A percentile compares a stretch with the other conserved stretches of the same genome.
phyloP scores from a whole-genome alignment of 1,140 invertebrate genomes.

The Ephestia elutella region DNA sequence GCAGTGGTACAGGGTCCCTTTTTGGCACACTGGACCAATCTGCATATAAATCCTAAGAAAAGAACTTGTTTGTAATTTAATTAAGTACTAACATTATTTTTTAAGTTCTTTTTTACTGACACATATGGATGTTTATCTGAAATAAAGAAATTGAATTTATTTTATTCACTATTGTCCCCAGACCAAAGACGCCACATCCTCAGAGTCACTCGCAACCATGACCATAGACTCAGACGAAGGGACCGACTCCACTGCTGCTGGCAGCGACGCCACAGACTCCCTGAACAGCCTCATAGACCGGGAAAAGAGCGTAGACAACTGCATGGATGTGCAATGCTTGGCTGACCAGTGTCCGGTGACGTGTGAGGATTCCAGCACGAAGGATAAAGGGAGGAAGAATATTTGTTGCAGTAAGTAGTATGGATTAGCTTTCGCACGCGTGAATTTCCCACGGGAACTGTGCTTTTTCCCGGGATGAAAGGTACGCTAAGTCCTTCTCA shows the following conservation, averaged over 20 bases:
- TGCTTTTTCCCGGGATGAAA: too few species aligned
- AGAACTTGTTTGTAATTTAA: too few species aligned
- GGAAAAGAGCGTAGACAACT: constrained; percentile 3
- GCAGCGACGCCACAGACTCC: constrained; percentile 1
- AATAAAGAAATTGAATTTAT: too few species aligned
- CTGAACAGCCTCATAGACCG: constrained; percentile 9
- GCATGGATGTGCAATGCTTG: constrained; percentile 6
- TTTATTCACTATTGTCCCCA: not conserved
- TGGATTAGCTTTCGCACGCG: too few species aligned
- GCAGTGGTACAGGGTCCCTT: too few species aligned
- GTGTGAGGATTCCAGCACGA: not conserved
- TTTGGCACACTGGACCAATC: too few species aligned
- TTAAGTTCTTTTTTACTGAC: too few species aligned
- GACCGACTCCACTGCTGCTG: not conserved
- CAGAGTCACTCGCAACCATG: not conserved
- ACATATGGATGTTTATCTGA: too few species aligned
- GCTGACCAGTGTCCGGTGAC: constrained; percentile 3
- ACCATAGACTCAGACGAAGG: constrained; percentile 1
- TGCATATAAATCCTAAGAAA: too few species aligned
- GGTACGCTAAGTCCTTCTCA: too few species aligned
- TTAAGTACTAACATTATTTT: too few species aligned
- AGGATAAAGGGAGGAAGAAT: constrained; percentile 1
- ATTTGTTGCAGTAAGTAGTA: constrained; percentile 11
- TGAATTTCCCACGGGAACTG: too few species aligned
- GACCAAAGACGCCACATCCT: constrained; percentile 2